Evolutionary conservation across 1,140 invertebrate genomes (phyloP).

Genomic region (Bradynema listronoti): DNA sequence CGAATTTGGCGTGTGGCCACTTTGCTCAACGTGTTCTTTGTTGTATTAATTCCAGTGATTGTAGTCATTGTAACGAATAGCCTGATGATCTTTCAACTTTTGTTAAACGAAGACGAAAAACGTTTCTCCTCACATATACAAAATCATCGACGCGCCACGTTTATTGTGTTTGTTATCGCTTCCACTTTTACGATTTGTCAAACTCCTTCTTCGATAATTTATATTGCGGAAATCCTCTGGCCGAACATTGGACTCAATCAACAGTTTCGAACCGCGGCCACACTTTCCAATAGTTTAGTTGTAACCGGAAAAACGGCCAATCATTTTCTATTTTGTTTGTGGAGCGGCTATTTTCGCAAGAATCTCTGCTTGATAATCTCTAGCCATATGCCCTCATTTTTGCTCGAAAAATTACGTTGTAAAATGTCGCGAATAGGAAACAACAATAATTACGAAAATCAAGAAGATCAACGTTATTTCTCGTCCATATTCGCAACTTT

Average conservation of each 20-base stretch:
- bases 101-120: constrained; percentile 11
- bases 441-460: too few species aligned
- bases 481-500: too few species aligned
- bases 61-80: constrained; percentile 33
- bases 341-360: constrained; percentile 41
- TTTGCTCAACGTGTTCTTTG: constrained; percentile 25
- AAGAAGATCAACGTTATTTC: too few species aligned
- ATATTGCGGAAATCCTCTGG: constrained; percentile 35
- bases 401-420: background rate
- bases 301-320: constrained; percentile 41
- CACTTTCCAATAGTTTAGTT: constrained; percentile 37
- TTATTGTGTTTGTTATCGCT: constrained; percentile 41
- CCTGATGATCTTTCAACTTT: constrained; percentile 25
- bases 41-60: constrained; percentile 41
- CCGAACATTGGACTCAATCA: constrained; percentile 21
- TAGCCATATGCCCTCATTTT: background rate
- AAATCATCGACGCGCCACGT: constrained; percentile 36
- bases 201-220: constrained; percentile 33
- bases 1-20: constrained; percentile 31
- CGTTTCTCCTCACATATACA: constrained; percentile 21
- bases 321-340: constrained; percentile 44
- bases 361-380: constrained; percentile 23
- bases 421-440: too few species aligned
- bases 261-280: constrained; percentile 30
- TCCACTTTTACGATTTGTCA: constrained; percentile 44